Evolutionary conservation across 2,797 vertebrate species (phyloP).

Genomic region (Scomberomorus guttatus): DNA sequence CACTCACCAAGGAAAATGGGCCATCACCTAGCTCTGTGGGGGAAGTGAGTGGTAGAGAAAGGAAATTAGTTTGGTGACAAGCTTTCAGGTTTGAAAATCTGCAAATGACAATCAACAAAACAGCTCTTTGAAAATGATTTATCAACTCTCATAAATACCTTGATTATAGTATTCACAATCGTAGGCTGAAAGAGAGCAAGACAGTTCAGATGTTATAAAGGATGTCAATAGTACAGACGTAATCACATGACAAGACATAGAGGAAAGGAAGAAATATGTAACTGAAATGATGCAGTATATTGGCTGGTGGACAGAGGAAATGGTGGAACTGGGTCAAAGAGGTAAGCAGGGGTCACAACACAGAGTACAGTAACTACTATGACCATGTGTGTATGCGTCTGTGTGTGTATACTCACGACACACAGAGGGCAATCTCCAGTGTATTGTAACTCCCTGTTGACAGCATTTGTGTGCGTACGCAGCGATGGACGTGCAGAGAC

Average conservation of each 20-base stretch:
- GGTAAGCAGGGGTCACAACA: constrained; percentile 30
- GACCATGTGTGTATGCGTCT: background rate
- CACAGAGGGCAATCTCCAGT: constrained; percentile 93
- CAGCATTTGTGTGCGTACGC: constrained; percentile 98
- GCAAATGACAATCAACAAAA: background rate
- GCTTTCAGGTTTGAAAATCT: background rate
- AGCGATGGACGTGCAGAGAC: constrained; percentile 95
- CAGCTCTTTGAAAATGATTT: background rate
- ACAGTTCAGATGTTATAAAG: constrained; percentile 23
- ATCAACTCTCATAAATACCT: constrained; percentile 85
- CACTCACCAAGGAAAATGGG: constrained; percentile 92
- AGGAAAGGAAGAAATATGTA: background rate
- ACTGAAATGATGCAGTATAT: background rate
- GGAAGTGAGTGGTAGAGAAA: constrained; percentile 32
- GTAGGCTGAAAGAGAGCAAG: constrained; percentile 88
- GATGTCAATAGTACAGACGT: constrained; percentile 5
- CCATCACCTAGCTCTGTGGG: constrained; percentile 93
- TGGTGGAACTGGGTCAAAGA: constrained; percentile 19
- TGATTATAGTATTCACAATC: constrained; percentile 99
- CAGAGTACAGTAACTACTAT: background rate
- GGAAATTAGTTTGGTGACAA: constrained; percentile 30
- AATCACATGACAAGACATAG: constrained; percentile 28
- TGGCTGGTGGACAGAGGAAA: background rate
- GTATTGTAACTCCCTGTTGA: constrained; percentile 92
- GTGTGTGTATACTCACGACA: constrained; percentile 89